These are phyloP conservation scores for Cyclargus thomasi DNA, from an alignment of 1,140 invertebrate genomes.

Conservation along the genomic window DNA sequence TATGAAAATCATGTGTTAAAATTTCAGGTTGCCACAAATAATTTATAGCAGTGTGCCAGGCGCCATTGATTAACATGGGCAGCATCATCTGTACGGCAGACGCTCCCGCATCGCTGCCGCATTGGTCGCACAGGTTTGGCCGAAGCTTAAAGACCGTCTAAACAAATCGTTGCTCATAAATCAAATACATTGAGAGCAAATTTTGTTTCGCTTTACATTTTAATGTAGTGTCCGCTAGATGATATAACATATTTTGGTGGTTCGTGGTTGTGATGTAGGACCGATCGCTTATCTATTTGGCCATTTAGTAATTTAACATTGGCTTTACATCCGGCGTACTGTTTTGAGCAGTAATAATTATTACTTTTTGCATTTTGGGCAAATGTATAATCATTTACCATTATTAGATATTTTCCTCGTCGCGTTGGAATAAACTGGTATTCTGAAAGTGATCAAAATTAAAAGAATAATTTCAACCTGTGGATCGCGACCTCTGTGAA, in stretches of 20 bases:
- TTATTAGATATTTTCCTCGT: conserved; percentile 37
- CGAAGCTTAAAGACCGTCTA: too few species aligned
- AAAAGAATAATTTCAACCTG: too few species aligned
- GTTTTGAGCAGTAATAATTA: conserved; percentile 49
- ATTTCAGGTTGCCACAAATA: too few species aligned
- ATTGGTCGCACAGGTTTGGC: too few species aligned
- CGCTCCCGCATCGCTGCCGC: too few species aligned
- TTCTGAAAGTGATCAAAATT: neutral
- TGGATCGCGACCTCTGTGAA: too few species aligned
- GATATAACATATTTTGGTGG: conserved; percentile 36
- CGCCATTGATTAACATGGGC: too few species aligned
- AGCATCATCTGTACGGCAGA: too few species aligned
- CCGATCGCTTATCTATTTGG: conserved; percentile 19
- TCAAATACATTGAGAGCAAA: too few species aligned
- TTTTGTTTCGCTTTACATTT: conserved; percentile 7
- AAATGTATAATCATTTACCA: conserved; percentile 39
- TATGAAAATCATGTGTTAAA: too few species aligned
- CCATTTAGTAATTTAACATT: conserved; percentile 34
- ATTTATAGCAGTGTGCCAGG: too few species aligned
- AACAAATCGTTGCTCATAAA: too few species aligned
- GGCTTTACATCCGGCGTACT: conserved; percentile 43
- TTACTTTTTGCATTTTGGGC: conserved; percentile 31
- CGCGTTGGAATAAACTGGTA: conserved; percentile 39
- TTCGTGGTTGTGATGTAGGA: conserved; percentile 27
- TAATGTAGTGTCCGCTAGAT: conserved; percentile 25